Evolutionary conservation across 1,140 invertebrate genomes (phyloP), one percentile per base, ranked within the genome.

Genomic region (Micrasema longulum): DNA sequence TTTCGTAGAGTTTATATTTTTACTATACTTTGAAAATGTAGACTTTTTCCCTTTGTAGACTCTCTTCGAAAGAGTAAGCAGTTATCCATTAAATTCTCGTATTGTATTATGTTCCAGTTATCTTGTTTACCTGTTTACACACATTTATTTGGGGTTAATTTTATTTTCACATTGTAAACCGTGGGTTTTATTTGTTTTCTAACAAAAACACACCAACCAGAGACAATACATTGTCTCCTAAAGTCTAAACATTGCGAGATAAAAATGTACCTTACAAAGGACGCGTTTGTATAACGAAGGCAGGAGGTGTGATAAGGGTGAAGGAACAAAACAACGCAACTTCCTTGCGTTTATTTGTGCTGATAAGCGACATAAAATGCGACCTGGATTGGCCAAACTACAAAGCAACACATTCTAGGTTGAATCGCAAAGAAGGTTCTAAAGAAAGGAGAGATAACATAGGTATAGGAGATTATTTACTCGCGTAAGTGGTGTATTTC

Each of bases 291-390:
- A 55, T 41, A 68, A 68, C 50, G 26, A 43, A 50, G 65, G 65
- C 50, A 43, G 50, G 38, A 68, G 65, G 65, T 68, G 65, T 68
- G 65, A 68, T 68, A 68, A 68, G 65, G 65, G 35, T 41, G 36
- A 55, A 68, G 65, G 65, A 68, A 68, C 65, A 68, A 68, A 68
- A 68, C 26, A 31, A 31, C 26, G 53, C 65, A 53, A 68, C 65
- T 68, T 68, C 65, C 65, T 55, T 41, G 65, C 65, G 36, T 68
- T 68, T 68, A 68, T 68, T 68, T 68, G 65, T 41, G 64, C 65
- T 68, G 65, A 68, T 68, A 68, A 68, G 65, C 48, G 52, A 20
- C 65, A 55, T 18, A 68, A 53, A 68, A 64, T 45, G 60, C 41
- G 60, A 47, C 41, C 43, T 45, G 41, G 22, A 64, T 48, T 47